Base-by-base conservation (phyloP, 53 echinoderm and acorn worm genomes). In the Crossaster papposus region DNA sequence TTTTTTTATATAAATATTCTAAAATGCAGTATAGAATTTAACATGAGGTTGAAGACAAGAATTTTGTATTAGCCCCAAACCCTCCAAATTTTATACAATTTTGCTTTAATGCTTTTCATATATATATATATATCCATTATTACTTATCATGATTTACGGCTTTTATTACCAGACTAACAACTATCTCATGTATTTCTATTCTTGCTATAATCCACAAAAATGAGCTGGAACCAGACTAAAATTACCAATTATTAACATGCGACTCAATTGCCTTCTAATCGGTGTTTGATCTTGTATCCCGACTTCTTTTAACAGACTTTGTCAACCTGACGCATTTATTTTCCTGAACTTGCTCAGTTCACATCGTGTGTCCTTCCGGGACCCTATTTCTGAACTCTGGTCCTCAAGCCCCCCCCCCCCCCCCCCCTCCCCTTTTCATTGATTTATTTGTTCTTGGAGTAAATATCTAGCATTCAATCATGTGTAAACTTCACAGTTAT, bases 401-500 rank as follows among this genome's bases (percentile, higher is more conserved):
- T 44, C 44, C 44, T 7, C 5, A 44, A 44, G 44, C 6, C 6
- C 3, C 38, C 44, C 44, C 44, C 44, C 44, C 58, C 58, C 58
- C 22, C 58, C 58, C 44, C 44, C 44, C 44, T 17, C 58, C 58
- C 22, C 58, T 17, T 58, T 58, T 58, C 17, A 58, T 58, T 3
- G 58, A 20, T 58, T 44, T 28, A 5, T 68, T 17, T 55, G 6
- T 15, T 68, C 0, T 6, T 68, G 24, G 68, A 22, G 36, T 4
- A 22, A 33, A 74, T 74, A 35, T 36, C 75, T 17, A 36, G 75
- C 50, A 78, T 44, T 51, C 28, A 51, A 6, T 78, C 51, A 51
- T 22, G 50, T 23, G 50, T 51, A 23, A 12, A 78, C 26, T 18
- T 50, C 51, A 78, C 78, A 78, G 78, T n/a, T 51, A 78, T 78